phyloP scores from a whole-genome alignment of 2,888 invertebrate species.

The Phyto melanocephala region DNA sequence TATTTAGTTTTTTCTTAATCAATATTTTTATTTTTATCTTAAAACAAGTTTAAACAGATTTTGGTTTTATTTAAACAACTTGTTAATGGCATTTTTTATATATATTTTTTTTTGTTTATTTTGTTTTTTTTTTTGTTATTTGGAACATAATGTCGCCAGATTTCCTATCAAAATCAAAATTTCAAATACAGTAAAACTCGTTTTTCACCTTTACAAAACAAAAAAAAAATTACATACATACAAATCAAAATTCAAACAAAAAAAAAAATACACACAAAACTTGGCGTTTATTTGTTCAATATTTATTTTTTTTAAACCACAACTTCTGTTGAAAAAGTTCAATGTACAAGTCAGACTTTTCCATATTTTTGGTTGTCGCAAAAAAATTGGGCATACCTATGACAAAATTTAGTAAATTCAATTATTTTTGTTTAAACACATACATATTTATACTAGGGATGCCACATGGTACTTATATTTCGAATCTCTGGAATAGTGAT shows the following conservation, averaged over 20 bases:
- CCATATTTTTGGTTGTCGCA: background rate
- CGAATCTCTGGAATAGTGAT: too few relatives aligned
- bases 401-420: too few relatives aligned
- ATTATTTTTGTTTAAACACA: too few relatives aligned
- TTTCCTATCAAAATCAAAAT: conserved; percentile 26
- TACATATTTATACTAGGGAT: too few relatives aligned
- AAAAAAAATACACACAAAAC: background rate
- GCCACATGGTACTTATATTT: too few relatives aligned
- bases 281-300: background rate
- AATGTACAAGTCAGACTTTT: conserved; percentile 14
- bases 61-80: conserved; percentile 1
- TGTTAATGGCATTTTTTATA: background rate
- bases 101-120: background rate
- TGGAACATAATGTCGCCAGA: conserved; percentile 20
- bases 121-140: background rate
- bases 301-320: background rate
- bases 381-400: too few relatives aligned
- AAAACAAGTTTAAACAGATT: conserved; percentile 39
- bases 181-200: conserved; percentile 17
- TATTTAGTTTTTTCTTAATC: background rate
- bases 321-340: conserved; percentile 4
- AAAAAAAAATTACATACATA: background rate
- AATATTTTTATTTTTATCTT: background rate
- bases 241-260: conserved; percentile 13
- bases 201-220: conserved; percentile 11